phyloP scores from a whole-genome alignment of 1,140 invertebrate species.

The Hylaeus anthracinus region DNA sequence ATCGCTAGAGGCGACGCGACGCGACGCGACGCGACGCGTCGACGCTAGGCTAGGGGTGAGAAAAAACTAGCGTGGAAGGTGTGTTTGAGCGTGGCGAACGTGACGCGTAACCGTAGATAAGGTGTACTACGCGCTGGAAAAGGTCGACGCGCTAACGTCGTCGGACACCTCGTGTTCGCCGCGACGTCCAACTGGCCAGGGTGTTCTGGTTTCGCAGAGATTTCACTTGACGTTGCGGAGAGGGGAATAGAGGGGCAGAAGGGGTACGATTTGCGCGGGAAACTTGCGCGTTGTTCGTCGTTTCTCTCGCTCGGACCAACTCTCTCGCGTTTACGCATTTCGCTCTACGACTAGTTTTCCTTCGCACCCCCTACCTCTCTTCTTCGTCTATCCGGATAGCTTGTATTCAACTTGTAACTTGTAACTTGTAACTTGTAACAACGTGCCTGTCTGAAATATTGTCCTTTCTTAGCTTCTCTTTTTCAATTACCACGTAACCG shows the following conservation, averaged over 20 bases:
- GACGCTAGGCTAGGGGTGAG: too few species aligned
- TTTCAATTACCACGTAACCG: too few species aligned
- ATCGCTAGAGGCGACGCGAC: neutral
- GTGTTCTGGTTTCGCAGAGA: slow-evolving; percentile 77
- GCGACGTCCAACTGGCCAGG: slow-evolving; percentile 77
- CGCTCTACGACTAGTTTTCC: too few species aligned
- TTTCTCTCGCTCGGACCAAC: neutral
- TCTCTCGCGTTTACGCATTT: neutral
- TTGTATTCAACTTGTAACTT: too few species aligned
- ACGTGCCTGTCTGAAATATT: too few species aligned
- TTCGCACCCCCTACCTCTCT: too few species aligned
- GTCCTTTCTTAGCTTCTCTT: too few species aligned
- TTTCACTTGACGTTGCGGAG: slow-evolving; percentile 43
- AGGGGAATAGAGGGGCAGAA: neutral
- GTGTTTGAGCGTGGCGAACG: neutral
- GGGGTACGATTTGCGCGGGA: slow-evolving; percentile 59
- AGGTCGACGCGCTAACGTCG: slow-evolving; percentile 13
- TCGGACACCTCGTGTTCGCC: slow-evolving; percentile 72
- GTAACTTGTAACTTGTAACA: too few species aligned
- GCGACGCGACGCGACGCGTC: neutral
- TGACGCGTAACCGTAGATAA: neutral
- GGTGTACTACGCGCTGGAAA: neutral
- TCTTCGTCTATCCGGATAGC: too few species aligned
- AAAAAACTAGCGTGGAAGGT: neutral
- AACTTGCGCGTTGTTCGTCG: slow-evolving; percentile 46